Evolutionary conservation across 2,113 vertebrate species (phyloP).

Genomic region (Lathamus discolor): DNA sequence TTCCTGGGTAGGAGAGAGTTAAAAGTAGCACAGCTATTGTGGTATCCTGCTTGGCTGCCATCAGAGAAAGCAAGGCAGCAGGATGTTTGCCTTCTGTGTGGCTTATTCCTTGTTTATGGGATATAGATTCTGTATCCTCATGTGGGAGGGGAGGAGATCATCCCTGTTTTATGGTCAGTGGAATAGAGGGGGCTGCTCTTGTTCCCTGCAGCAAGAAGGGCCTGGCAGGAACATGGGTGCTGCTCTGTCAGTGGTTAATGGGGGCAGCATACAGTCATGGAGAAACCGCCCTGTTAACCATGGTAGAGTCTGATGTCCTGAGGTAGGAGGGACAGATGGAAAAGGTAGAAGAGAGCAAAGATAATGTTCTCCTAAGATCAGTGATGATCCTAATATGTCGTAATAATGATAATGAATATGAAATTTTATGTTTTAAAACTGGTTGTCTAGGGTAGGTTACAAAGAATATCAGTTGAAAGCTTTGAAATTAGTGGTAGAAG

Average conservation of each 20-base stretch:
- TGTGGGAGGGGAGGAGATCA: accelerated
- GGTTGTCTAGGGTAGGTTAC: neutral
- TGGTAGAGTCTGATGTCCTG: neutral
- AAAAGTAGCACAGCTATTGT: neutral
- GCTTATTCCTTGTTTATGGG: neutral
- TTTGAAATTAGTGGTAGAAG: neutral
- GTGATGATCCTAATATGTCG: neutral
- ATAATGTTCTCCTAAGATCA: neutral
- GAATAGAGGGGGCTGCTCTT: neutral
- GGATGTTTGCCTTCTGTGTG: neutral
- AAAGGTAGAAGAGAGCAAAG: neutral
- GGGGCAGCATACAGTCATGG: accelerated
- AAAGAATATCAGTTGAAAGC: neutral
- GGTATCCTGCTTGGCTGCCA: neutral
- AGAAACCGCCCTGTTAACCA: neutral
- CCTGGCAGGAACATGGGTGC: neutral
- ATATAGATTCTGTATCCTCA: neutral
- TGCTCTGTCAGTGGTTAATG: neutral
- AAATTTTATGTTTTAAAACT: neutral
- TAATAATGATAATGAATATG: neutral
- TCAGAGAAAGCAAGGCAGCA: neutral
- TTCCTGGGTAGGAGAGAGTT: neutral
- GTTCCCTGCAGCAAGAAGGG: neutral
- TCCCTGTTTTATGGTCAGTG: neutral
- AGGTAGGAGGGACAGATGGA: neutral